Conservation (phyloP, 2,113 vertebrate genomes). For the Tragelaphus buxtoni region DNA sequence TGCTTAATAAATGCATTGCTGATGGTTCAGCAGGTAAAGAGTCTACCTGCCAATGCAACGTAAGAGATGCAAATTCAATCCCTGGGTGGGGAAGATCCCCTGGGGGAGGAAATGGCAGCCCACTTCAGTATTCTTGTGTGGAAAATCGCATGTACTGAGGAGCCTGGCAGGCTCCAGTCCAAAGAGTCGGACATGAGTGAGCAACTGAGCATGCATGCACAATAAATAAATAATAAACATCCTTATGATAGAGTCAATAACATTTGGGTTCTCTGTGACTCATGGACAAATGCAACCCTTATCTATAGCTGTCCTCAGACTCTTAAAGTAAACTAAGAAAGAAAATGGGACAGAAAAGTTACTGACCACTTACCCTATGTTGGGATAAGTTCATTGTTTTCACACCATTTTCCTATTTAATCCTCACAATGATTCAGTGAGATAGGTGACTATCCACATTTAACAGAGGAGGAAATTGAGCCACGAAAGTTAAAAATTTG, state of each 20-base stretch:
- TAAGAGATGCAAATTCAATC: not conserved
- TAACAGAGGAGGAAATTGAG: not conserved
- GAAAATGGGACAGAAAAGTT: not conserved
- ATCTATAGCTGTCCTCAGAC: not conserved
- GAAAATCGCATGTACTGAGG: not conserved
- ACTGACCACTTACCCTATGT: not conserved
- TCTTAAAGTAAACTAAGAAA: not conserved
- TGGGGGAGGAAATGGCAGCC: not conserved
- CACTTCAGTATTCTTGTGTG: not conserved
- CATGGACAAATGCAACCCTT: not conserved
- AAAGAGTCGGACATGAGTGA: not conserved
- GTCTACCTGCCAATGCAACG: not conserved
- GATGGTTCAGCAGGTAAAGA: not conserved
- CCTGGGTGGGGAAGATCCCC: not conserved
- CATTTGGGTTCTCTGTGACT: not conserved
- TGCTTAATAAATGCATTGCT: not conserved
- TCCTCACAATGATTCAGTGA: not conserved
- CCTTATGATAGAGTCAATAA: not conserved
- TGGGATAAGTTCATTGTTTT: not conserved
- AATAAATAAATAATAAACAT: not conserved
- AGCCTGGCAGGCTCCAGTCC: not conserved
- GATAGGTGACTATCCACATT: not conserved
- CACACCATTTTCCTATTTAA: not conserved
- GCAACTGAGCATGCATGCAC: not conserved
- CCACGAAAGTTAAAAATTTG: constrained; percentile 5